Percentiles rank a stretch among this genome's conserved stretches.
Conservation (phyloP, 2,113 vertebrate species). For the Rhynchomys soricoides region DNA sequence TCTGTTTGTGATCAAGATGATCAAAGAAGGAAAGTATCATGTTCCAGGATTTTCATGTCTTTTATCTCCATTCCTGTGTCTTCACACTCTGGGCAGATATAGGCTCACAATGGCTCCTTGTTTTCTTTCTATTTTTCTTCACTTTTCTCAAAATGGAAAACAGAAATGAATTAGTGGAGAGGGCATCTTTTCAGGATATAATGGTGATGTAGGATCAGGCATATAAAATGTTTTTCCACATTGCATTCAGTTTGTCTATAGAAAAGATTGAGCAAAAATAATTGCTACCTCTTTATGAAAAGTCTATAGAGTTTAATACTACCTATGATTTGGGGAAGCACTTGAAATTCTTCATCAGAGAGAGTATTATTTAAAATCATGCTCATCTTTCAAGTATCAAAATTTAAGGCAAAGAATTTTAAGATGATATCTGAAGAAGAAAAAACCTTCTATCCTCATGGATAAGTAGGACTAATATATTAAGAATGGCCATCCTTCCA, state of each 20-base stretch:
- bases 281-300: background rate
- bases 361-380: constrained; percentile 19
- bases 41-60: background rate
- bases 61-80: background rate
- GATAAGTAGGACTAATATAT: background rate
- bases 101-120: background rate
- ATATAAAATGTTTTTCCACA: background rate
- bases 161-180: background rate
- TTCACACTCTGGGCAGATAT: background rate
- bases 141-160: background rate
- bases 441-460: background rate
- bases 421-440: background rate
- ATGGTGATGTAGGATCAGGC: background rate
- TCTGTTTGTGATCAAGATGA: background rate
- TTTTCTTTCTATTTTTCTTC: background rate
- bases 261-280: constrained; percentile 4
- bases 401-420: background rate
- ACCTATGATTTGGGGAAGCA: background rate
- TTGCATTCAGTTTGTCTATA: background rate
- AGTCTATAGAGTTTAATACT: background rate
- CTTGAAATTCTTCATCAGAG: background rate
- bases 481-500: background rate
- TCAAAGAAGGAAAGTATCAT: background rate
- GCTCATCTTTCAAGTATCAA: background rate
- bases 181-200: background rate